These are phyloP conservation scores for Lepidocolaptes lacrymiger DNA, from an alignment of 2,797 vertebrate genomes.

Conservation along the genomic window DNA sequence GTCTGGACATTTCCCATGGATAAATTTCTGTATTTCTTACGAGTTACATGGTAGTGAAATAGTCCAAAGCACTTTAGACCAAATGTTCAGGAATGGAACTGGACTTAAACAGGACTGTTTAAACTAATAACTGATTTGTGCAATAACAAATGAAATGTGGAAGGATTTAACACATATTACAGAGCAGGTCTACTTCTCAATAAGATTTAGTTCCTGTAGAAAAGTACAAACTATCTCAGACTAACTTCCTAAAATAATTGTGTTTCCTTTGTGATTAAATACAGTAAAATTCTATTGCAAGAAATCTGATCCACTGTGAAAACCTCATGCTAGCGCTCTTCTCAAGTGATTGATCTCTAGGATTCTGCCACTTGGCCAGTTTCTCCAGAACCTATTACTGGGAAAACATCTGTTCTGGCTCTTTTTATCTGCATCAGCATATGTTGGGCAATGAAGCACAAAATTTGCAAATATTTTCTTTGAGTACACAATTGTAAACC, in stretches of 20 bases:
- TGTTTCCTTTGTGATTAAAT: background rate
- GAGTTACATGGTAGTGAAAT: background rate
- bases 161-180: background rate
- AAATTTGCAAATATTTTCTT: slow-evolving; percentile 37
- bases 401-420: background rate
- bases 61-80: background rate
- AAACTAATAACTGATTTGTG: background rate
- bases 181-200: background rate
- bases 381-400: background rate
- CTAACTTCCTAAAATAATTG: background rate
- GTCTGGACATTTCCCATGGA: background rate
- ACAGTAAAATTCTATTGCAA: background rate
- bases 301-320: background rate
- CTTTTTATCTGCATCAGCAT: slow-evolving; percentile 33
- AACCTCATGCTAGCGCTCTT: background rate
- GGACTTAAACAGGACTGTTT: background rate
- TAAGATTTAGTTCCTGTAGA: background rate
- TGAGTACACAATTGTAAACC: slow-evolving; percentile 14
- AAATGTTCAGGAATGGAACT: background rate
- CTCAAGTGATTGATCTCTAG: background rate
- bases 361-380: background rate
- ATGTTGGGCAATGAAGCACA: slow-evolving; percentile 41
- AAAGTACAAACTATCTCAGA: background rate
- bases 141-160: background rate
- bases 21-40: background rate